Conservation (phyloP, 2,888 invertebrate species). For the Sussaba pulchella region DNA sequence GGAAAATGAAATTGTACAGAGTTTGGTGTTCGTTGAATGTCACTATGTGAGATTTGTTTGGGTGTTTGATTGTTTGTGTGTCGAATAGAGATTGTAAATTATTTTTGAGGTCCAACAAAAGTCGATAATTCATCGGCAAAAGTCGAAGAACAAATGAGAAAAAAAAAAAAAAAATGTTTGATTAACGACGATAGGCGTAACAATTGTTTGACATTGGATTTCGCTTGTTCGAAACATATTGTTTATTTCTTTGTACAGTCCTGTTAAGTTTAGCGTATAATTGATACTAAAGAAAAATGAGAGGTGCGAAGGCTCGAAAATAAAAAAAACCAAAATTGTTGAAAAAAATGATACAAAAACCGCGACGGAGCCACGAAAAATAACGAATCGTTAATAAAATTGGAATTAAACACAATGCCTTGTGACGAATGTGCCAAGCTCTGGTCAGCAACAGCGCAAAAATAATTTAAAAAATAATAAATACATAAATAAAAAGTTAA, state of each 20-base stretch:
- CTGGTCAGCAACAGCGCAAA: slow-evolving; percentile 59
- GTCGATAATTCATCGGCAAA: slow-evolving; percentile 18
- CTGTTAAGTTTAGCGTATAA: slow-evolving; percentile 16
- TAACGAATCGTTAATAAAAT: slow-evolving; percentile 4
- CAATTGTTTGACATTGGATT: slow-evolving; percentile 55
- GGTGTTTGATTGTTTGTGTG: slow-evolving; percentile 13
- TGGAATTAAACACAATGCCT: background rate
- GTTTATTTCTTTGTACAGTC: slow-evolving; percentile 55
- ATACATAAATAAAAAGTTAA: no score
- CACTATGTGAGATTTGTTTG: slow-evolving; percentile 23
- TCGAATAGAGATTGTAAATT: slow-evolving; percentile 46
- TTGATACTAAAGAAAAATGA: background rate
- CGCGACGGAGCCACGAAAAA: background rate
- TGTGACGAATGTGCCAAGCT: slow-evolving; percentile 38
- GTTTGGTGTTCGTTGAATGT: slow-evolving; percentile 34
- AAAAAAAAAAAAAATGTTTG: slow-evolving; percentile 13
- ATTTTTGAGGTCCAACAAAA: slow-evolving; percentile 43
- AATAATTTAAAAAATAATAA: slow-evolving; percentile 19
- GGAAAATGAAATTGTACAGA: slow-evolving; percentile 49
- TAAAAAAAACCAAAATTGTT: slow-evolving; percentile 23
- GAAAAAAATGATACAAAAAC: slow-evolving; percentile 10
- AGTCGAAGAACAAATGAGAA: background rate
- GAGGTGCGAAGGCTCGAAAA: slow-evolving; percentile 12
- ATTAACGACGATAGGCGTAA: slow-evolving; percentile 7
- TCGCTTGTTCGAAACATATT: slow-evolving; percentile 9